Conservation (phyloP, 1,140 invertebrate genomes). For the Euura lappo region DNA sequence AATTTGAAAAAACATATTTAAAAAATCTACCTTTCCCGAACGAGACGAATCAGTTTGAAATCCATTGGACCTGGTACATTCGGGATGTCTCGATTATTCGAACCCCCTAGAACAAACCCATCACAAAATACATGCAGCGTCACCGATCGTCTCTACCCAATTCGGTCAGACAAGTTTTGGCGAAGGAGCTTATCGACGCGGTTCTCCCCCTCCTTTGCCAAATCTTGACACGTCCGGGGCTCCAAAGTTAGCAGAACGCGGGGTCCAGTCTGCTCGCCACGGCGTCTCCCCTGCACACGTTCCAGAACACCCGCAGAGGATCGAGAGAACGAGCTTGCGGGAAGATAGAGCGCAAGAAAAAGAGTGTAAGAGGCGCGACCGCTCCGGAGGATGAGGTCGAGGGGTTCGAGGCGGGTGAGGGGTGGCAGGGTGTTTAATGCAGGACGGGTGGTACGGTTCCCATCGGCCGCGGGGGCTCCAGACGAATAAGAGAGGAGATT, state of each 20-base stretch:
- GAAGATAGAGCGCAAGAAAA: slow-evolving; percentile 19
- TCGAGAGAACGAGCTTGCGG: slow-evolving; percentile 26
- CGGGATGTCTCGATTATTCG: no score
- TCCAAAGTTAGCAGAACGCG: no score
- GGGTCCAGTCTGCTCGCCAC: no score
- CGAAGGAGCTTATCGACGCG: background rate
- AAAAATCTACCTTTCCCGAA: no score
- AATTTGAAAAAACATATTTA: no score
- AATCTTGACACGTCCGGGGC: no score
- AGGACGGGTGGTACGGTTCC: slow-evolving; percentile 57
- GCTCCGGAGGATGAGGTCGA: slow-evolving; percentile 29
- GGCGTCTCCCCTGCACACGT: no score
- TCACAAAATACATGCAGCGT: background rate
- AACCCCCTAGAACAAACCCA: background rate
- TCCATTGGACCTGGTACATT: no score
- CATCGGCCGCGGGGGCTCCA: slow-evolving; percentile 56
- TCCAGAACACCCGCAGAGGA: slow-evolving; percentile 8
- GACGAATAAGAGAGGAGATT: slow-evolving; percentile 59
- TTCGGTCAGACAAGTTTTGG: background rate
- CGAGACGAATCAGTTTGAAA: no score
- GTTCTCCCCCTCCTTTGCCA: background rate
- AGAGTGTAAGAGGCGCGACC: slow-evolving; percentile 19
- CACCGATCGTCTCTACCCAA: background rate
- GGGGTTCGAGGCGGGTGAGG: slow-evolving; percentile 42
- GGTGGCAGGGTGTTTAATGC: slow-evolving; percentile 59